Conservation (phyloP, 1,140 invertebrate genomes). For the Lucilia sericata region DNA sequence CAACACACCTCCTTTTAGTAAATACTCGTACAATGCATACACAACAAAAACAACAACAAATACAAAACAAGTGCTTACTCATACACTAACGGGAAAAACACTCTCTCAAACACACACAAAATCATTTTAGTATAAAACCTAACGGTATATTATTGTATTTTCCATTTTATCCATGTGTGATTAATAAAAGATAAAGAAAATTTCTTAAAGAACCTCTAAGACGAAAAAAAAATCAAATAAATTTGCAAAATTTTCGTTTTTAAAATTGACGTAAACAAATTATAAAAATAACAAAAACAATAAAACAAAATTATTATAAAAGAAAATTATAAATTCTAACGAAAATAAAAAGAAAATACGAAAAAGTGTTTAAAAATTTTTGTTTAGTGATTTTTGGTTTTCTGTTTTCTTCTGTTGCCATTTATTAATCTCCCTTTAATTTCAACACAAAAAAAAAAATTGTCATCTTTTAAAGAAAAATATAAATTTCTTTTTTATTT, state of each 20-base stretch:
- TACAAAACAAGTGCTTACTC: constrained; percentile 35
- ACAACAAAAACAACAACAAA: constrained; percentile 3
- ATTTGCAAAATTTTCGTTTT: not conserved
- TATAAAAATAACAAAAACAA: not conserved
- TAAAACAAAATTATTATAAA: not conserved
- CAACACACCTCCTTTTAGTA: not conserved
- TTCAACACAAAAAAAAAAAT: not conserved
- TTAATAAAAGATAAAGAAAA: not conserved
- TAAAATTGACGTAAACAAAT: constrained; percentile 7
- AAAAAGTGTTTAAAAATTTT: not conserved
- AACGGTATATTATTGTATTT: constrained; percentile 13
- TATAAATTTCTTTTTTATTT: not conserved
- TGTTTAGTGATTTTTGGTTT: not conserved
- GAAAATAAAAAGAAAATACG: not conserved
- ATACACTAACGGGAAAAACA: not conserved
- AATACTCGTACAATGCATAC: not conserved
- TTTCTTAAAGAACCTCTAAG: not conserved
- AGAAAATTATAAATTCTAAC: not conserved
- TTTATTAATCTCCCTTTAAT: not conserved
- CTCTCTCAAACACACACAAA: not conserved
- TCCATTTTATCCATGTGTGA: not conserved
- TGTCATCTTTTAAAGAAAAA: not conserved
- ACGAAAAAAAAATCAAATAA: not conserved
- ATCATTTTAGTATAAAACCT: not conserved
- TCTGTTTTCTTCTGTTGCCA: not conserved